Evolutionary conservation across 64 coral and sea anemone genomes (phyloP), one percentile per base, ranked within the genome.

Genomic region (Montipora foliosa): DNA sequence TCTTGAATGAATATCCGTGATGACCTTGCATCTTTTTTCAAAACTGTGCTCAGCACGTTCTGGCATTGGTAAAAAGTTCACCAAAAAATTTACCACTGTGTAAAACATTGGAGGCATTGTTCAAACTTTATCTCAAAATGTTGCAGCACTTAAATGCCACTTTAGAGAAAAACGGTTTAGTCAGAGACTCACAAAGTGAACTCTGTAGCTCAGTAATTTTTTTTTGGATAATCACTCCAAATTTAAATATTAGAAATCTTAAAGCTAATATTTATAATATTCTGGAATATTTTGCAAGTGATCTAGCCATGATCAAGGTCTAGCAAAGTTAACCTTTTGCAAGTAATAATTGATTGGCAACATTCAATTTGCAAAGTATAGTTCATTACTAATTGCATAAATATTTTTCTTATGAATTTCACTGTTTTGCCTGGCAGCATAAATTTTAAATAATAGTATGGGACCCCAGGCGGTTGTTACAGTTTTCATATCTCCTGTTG

Each of bases 401-500:
- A 2, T 37, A 2, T 67, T 25, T 72, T 68, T 49, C 17, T 83
- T 75, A 48, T 4, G 19, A 90, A 90, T 90, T 80, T 90, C 64
- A 81, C 14, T 77, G 37, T 50, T 53, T 9, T 20, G 5, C 22
- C 16, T 49, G 6, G 75, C 25, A 49, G n/a, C 49, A 46, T 8
- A 61, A 11, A 57, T 44, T 67, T 93, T 88, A 93, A 88, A 93
- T 93, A 13, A 87, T 84, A 4, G 83, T 93, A 70, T 93, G 92
- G 0, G 92, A 93, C 16, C 70, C 64, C 29, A 45, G 51, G 0
- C 89, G 84, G 37, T 97, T 79, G 14, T 97, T 97, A 57, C 96
- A 97, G 19, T 89, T 95, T 12, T 97, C 96, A 52, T 97, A 97
- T 51, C 92, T 75, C n/a, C 92, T 83, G 48, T 87, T 77, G 21